A percentile compares a stretch with the other conserved stretches of the same genome.
Evolutionary conservation across 2,888 invertebrate genomes (phyloP).

Genomic region (Cerceris rybyensis): DNA sequence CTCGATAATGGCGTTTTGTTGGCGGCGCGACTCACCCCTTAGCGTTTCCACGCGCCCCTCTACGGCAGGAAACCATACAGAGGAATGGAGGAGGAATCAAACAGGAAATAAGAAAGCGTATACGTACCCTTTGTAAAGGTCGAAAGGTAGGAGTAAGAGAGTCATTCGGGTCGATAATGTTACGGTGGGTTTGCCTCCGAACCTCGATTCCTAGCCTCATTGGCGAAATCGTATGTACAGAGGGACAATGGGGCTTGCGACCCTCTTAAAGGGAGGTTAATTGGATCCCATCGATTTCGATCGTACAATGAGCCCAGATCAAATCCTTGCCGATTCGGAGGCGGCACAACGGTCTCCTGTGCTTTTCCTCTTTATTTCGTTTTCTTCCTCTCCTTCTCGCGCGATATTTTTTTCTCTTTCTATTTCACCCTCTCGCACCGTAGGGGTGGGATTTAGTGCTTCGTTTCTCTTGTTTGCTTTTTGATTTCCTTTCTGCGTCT

Average conservation of each 20-base stretch:
- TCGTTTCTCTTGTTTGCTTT: neutral
- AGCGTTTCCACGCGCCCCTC: neutral
- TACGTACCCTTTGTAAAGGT: slow-evolving; percentile 49
- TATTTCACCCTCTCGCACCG: slow-evolving; percentile 2
- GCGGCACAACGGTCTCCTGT: slow-evolving; percentile 54
- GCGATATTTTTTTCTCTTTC: slow-evolving; percentile 6
- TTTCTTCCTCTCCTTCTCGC: slow-evolving; percentile 7
- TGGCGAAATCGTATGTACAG: slow-evolving; percentile 66
- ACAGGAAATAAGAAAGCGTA: slow-evolving; percentile 71
- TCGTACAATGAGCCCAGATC: slow-evolving; percentile 70
- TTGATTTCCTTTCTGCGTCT: slow-evolving; percentile 30
- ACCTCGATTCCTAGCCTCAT: slow-evolving; percentile 27
- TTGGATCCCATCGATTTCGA: slow-evolving; percentile 76
- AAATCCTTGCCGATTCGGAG: slow-evolving; percentile 60
- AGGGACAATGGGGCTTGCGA: slow-evolving; percentile 69
- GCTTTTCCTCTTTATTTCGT: slow-evolving; percentile 8
- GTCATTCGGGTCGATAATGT: slow-evolving; percentile 50
- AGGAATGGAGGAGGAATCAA: slow-evolving; percentile 59
- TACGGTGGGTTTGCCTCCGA: slow-evolving; percentile 46
- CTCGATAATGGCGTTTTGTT: slow-evolving; percentile 72
- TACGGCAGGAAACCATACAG: slow-evolving; percentile 57
- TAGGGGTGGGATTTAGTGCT: neutral
- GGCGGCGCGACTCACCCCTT: slow-evolving; percentile 32
- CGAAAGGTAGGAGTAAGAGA: slow-evolving; percentile 24
- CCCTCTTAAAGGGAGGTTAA: slow-evolving; percentile 74